A percentile compares a stretch with the other conserved stretches of the same genome.
Evolutionary conservation across 2,888 invertebrate species (phyloP).

Genomic region (Xestia sexstrigata): DNA sequence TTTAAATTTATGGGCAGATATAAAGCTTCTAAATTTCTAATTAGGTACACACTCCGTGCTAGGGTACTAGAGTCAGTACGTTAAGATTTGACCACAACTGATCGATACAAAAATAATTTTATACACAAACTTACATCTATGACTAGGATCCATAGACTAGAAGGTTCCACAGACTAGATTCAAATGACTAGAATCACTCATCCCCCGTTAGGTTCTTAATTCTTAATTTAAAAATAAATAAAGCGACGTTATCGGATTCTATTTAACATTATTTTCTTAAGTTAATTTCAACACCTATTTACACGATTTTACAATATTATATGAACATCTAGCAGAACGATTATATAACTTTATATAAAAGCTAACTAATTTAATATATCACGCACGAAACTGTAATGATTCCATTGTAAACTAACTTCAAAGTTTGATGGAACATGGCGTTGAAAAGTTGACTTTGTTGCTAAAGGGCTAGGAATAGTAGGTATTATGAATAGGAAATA

Average conservation of each 20-base stretch:
- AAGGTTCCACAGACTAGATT: conserved; percentile 68
- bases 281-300: conserved; percentile 51
- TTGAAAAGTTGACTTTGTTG: neutral
- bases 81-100: conserved; percentile 20
- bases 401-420: conserved; percentile 11
- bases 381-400: conserved; percentile 50
- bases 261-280: conserved; percentile 71
- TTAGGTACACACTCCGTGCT: conserved; percentile 63
- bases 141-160: conserved; percentile 61
- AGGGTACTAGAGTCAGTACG: conserved; percentile 47
- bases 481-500: neutral
- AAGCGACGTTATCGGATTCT: conserved; percentile 81
- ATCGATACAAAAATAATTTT: conserved; percentile 65
- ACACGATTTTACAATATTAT: conserved; percentile 40
- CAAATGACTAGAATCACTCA: conserved; percentile 86
- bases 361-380: conserved; percentile 15
- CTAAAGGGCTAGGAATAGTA: neutral
- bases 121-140: conserved; percentile 53
- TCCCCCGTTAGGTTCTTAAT: conserved; percentile 65
- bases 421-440: neutral
- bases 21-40: conserved; percentile 45
- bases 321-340: conserved; percentile 48
- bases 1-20: conserved; percentile 33
- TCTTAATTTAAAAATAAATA: conserved; percentile 69
- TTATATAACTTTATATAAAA: conserved; percentile 30